These are phyloP conservation scores for Phymastichus coffea DNA, from an alignment of 1,140 invertebrate species.

Conservation along the genomic window DNA sequence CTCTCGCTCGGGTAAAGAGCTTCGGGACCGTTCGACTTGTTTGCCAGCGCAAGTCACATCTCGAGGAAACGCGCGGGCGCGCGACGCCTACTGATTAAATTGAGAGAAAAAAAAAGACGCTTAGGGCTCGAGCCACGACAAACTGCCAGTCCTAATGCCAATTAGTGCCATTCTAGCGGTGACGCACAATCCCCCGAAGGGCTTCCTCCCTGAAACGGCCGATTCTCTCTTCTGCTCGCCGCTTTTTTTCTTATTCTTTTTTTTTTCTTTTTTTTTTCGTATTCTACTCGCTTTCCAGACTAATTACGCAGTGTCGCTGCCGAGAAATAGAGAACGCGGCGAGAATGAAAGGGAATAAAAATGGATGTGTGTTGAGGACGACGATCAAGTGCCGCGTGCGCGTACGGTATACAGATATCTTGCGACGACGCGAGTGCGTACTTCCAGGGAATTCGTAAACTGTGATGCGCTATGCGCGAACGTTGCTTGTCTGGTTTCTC, in stretches of 20 bases:
- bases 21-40: no score
- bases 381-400: neutral
- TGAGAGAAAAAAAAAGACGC: conserved; percentile 3
- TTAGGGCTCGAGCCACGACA: conserved; percentile 41
- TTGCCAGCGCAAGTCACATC: conserved; percentile 21
- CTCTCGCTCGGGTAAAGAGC: no score
- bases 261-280: conserved; percentile 20
- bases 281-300: conserved; percentile 5
- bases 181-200: conserved; percentile 27
- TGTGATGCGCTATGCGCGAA: neutral
- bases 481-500: no score
- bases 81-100: conserved; percentile 21
- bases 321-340: no score
- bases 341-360: neutral
- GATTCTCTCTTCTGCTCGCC: no score
- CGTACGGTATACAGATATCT: no score
- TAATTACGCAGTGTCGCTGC: conserved; percentile 12
- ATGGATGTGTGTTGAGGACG: neutral
- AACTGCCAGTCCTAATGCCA: conserved; percentile 55
- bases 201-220: conserved; percentile 29
- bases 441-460: neutral
- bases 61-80: no score
- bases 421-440: no score
- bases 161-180: conserved; percentile 54
- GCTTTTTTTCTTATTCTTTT: no score